Evolutionary conservation across 2,113 vertebrate genomes (phyloP), one percentile per base, ranked within the genome.

Genomic region (Pangasianodon hypophthalmus): DNA sequence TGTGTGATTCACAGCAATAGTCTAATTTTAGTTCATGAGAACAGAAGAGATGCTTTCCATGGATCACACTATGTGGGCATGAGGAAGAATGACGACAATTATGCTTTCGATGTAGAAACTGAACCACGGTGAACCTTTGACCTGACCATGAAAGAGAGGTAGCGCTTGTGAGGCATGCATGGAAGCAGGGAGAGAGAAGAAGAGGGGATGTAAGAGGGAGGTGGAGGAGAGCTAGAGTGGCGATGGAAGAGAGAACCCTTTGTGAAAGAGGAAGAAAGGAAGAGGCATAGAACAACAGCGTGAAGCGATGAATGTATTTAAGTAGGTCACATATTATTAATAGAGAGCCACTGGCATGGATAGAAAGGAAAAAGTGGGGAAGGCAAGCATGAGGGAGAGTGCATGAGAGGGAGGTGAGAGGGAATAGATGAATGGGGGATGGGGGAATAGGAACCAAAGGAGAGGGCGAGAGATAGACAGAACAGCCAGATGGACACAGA

Each of bases 311-410:
- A 95, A 94, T 95, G 96, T 94, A 94, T 96, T 96, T 96, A 96
- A 96, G 94, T 96, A 96, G 96, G 96, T 96, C 96, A 96, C 95
- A 95, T 95, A 96, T 96, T 96, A 96, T 96, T 96, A 96, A 96
- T 96, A 96, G 96, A 96, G 96, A 95, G 96, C 94, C 95, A 95
- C 93, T 93, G 94, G 94, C 90, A 94, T 95, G 95, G 95, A 95
- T 94, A 93, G 95, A 95, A 94, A 93, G 95, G 92, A 94, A 89
- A 82, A 91, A 91, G 92, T 44, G 88, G 62, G 88, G 56, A 80
- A 87, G 88, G 79, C n/a, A 88, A 48, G 32, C 44, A 50, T 37
- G 52, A 69, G 89, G 26, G 89, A 90, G 92, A 90, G 77, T 89
- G 80, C 44, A 92, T 46, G 87, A 89, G 84, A 86, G 80, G 87